Evolutionary conservation across 2,113 vertebrate species (phyloP).

Genomic region (Sceloporus undulatus): DNA sequence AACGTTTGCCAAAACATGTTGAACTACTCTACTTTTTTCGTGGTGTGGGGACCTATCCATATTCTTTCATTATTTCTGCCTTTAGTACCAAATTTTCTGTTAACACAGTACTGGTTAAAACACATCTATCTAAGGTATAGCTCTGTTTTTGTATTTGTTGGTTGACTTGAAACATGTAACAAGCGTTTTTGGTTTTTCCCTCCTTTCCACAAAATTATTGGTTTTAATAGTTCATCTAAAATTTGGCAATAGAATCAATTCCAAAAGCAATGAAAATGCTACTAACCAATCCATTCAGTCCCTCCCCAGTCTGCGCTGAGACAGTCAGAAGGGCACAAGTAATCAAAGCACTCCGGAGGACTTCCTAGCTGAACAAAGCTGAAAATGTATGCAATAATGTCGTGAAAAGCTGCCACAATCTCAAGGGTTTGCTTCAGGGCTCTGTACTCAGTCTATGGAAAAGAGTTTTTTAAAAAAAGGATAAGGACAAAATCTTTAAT

Average conservation of each 20-base stretch:
- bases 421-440: conserved; percentile 76
- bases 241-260: background rate
- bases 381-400: conserved; percentile 78
- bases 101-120: no score
- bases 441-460: conserved; percentile 54
- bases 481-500: background rate
- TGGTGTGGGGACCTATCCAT: no score
- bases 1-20: no score
- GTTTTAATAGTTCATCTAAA: background rate
- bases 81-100: no score
- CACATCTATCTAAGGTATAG: background rate
- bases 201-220: background rate
- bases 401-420: conserved; percentile 74
- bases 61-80: no score
- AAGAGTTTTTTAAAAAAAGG: conserved; percentile 29
- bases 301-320: conserved; percentile 76
- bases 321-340: conserved; percentile 55
- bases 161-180: no score
- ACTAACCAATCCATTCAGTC: conserved; percentile 74
- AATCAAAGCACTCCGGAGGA: conserved; percentile 46
- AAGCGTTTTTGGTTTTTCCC: no score
- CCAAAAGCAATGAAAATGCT: background rate
- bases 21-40: no score
- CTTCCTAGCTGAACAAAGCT: conserved; percentile 79
- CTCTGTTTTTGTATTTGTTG: no score